A percentile compares a stretch with the other conserved stretches of the same genome.
phyloP scores from a whole-genome alignment of 2,888 invertebrate genomes.

The Norana najaformis region DNA sequence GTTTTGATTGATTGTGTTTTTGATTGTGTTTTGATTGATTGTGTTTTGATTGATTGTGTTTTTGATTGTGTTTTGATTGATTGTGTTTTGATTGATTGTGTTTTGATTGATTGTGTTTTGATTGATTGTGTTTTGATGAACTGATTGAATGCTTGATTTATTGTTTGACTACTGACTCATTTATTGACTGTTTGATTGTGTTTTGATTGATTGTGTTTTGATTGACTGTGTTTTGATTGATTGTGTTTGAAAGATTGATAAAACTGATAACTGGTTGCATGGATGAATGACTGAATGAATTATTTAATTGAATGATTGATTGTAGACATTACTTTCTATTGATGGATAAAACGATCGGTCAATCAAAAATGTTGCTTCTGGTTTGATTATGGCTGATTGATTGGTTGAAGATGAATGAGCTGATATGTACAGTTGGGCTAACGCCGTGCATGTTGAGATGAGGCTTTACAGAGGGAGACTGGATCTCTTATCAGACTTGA shows the following conservation, averaged over 20 bases:
- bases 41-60: neutral
- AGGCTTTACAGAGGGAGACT: no score
- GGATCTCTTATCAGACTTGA: neutral
- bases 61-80: neutral
- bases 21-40: no score
- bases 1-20: neutral
- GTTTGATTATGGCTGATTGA: neutral
- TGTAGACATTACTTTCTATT: no score
- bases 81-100: neutral
- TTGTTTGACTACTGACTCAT: no score
- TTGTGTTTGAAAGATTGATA: neutral
- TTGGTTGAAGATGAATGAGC: neutral
- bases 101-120: no score
- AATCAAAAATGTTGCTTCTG: neutral
- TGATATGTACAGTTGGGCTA: neutral
- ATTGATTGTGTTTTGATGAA: no score
- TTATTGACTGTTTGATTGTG: no score
- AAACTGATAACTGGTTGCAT: neutral
- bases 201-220: neutral
- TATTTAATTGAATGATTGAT: neutral
- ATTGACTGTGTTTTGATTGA: neutral
- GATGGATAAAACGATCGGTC: neutral
- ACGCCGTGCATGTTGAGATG: neutral
- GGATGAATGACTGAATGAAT: neutral
- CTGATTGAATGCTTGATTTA: neutral